phyloP scores from a whole-genome alignment of 2,797 vertebrate species.

The Malurus splendens region DNA sequence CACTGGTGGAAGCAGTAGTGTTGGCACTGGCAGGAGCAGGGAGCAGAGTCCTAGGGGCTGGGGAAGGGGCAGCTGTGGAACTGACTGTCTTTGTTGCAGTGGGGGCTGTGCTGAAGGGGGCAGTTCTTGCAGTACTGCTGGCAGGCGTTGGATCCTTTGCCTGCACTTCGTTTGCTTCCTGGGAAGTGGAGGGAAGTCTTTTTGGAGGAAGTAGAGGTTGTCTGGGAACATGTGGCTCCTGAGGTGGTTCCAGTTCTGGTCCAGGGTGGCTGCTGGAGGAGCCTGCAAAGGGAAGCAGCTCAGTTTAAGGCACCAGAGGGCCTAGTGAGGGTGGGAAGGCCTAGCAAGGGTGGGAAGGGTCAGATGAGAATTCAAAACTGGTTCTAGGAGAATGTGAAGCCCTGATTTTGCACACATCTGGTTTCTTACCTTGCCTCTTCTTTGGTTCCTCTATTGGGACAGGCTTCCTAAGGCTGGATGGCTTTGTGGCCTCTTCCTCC shows the following conservation, averaged over 20 bases:
- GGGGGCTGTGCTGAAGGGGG: conserved; percentile 54
- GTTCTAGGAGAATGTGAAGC: not conserved
- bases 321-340: not conserved
- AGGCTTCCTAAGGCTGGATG: conserved; percentile 58
- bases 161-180: conserved; percentile 73
- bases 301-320: not conserved
- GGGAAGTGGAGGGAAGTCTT: conserved; percentile 79
- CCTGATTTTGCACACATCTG: not conserved
- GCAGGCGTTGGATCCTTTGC: conserved; percentile 27
- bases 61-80: conserved; percentile 36
- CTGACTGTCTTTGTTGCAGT: conserved; percentile 23
- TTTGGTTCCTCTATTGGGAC: conserved; percentile 73
- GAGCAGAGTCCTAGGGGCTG: conserved; percentile 76
- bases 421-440: conserved; percentile 57
- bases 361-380: not conserved
- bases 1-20: conserved; percentile 59
- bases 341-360: not conserved
- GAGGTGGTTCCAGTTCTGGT: conserved; percentile 74
- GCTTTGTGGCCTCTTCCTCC: conserved; percentile 74
- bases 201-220: conserved; percentile 87
- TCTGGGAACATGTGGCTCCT: conserved; percentile 77
- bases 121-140: conserved; percentile 68
- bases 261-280: conserved; percentile 76
- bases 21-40: conserved; percentile 58
- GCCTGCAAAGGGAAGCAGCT: conserved; percentile 66